phyloP scores from a whole-genome alignment of 2,888 invertebrate genomes.

The Falcaria lacertinaria region DNA sequence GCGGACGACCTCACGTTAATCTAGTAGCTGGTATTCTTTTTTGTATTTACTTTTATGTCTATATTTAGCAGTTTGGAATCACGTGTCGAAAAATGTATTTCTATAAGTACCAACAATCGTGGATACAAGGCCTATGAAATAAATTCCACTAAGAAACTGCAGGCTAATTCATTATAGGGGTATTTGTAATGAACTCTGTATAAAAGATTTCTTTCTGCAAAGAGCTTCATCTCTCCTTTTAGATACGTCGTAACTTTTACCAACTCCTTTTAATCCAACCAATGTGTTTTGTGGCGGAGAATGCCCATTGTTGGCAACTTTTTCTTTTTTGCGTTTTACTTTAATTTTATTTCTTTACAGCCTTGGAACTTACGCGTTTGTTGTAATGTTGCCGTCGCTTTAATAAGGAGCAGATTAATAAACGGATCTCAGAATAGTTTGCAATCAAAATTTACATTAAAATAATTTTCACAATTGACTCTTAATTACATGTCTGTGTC shows the following conservation, averaged over 20 bases:
- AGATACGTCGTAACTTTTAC: slow-evolving; percentile 33
- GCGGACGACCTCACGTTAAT: no score
- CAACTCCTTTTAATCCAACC: slow-evolving; percentile 58
- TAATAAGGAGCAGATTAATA: neutral
- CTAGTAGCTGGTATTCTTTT: no score
- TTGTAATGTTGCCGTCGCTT: neutral
- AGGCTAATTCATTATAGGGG: neutral
- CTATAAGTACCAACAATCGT: no score
- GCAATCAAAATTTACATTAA: no score
- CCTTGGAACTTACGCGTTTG: slow-evolving; percentile 13
- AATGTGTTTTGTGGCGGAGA: slow-evolving; percentile 72
- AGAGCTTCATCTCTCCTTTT: slow-evolving; percentile 27
- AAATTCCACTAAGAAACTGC: neutral
- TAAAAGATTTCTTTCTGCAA: slow-evolving; percentile 14
- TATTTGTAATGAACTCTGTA: slow-evolving; percentile 2
- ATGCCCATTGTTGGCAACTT: slow-evolving; percentile 65
- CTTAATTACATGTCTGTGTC: no score
- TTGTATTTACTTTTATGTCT: no score
- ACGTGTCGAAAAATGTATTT: no score
- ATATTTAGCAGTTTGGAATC: slow-evolving; percentile 2
- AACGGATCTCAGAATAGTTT: no score
- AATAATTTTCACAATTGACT: no score
- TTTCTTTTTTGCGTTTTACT: slow-evolving; percentile 55
- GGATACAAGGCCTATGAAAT: no score
- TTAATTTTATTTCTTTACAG: slow-evolving; percentile 65